Evolutionary conservation across 2,888 invertebrate genomes (phyloP).

Genomic region (Xylocampa areola): DNA sequence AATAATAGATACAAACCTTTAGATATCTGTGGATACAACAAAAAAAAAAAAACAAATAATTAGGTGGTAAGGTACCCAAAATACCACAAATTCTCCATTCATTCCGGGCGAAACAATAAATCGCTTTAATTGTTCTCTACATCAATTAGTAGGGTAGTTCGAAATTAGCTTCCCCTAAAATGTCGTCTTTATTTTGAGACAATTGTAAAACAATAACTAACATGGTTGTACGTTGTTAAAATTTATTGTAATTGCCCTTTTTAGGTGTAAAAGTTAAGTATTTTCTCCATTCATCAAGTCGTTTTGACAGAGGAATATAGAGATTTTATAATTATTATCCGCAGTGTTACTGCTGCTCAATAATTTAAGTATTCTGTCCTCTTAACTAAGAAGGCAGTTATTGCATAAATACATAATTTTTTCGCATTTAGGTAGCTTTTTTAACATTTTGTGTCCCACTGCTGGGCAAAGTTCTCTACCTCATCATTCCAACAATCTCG

Average conservation of each 20-base stretch:
- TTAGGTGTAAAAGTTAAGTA: background rate
- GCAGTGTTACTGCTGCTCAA: no score
- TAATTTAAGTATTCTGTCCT: no score
- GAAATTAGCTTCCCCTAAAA: slow-evolving; percentile 33
- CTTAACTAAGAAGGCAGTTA: no score
- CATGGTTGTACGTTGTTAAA: slow-evolving; percentile 26
- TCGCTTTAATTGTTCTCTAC: slow-evolving; percentile 43
- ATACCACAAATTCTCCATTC: slow-evolving; percentile 30
- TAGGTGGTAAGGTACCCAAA: slow-evolving; percentile 30
- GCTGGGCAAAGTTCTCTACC: no score
- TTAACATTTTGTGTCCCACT: no score
- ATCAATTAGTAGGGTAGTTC: slow-evolving; percentile 42
- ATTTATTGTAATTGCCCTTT: slow-evolving; percentile 9
- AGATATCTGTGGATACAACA: no score
- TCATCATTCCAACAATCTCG: no score
- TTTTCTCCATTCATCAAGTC: background rate
- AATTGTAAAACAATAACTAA: slow-evolving; percentile 21
- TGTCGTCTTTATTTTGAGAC: slow-evolving; percentile 39
- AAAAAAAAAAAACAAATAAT: slow-evolving; percentile 15
- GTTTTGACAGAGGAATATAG: background rate
- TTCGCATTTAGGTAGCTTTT: no score
- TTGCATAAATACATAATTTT: no score
- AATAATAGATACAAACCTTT: no score
- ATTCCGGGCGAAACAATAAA: slow-evolving; percentile 41
- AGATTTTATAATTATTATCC: no score